Evolutionary conservation across 2,113 vertebrate species (phyloP).

Genomic region (Pardalotus punctatus): DNA sequence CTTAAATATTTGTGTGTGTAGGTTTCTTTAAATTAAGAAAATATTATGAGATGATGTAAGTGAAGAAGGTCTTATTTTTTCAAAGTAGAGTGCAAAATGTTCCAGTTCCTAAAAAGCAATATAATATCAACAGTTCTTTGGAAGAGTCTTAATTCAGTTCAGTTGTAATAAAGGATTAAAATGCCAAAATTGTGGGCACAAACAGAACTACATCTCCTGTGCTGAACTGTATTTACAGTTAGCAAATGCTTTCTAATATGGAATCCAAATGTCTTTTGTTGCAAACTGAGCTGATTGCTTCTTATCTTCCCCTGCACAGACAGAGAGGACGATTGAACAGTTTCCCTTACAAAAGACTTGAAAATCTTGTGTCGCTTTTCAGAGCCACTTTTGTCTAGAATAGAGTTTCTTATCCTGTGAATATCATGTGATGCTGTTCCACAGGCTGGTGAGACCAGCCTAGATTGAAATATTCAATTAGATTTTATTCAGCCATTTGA

Average conservation of each 20-base stretch:
- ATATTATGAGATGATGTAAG: not conserved
- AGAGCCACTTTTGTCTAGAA: not conserved
- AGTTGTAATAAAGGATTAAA: not conserved
- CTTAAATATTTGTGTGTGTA: not conserved
- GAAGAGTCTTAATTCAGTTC: not conserved
- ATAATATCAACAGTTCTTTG: not conserved
- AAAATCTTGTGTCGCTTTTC: not conserved
- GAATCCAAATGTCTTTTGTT: not conserved
- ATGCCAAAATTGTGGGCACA: not conserved
- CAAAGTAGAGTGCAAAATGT: not conserved
- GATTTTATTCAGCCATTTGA: not conserved
- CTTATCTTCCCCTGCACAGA: not conserved
- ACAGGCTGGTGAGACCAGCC: not conserved
- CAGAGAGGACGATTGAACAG: not conserved
- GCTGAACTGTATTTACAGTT: not conserved
- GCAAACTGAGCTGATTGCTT: not conserved
- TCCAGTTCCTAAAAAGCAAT: not conserved
- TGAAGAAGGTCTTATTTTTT: not conserved
- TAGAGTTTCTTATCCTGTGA: not conserved
- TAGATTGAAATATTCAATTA: not conserved
- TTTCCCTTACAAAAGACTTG: not conserved
- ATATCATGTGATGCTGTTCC: not conserved
- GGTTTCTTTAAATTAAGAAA: slow-evolving; percentile 5
- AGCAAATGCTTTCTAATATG: not conserved
- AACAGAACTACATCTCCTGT: not conserved